Conservation (phyloP, 2,888 invertebrate species). For the Dicyrtoma fusca region DNA sequence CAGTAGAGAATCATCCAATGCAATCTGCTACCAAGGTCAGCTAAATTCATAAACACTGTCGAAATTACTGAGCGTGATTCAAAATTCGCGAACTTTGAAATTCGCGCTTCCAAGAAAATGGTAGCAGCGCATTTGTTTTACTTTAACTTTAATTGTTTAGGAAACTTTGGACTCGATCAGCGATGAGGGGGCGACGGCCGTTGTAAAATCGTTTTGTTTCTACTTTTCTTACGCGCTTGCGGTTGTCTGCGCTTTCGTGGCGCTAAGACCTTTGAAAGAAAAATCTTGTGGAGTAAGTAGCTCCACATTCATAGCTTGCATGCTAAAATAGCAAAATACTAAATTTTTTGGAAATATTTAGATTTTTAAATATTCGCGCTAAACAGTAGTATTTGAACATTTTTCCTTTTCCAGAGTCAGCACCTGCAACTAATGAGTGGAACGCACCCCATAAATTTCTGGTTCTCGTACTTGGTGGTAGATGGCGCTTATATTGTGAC, state of each 20-base stretch:
- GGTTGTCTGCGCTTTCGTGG: slow-evolving; percentile 34
- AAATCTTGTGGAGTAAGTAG: slow-evolving; percentile 33
- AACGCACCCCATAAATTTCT: slow-evolving; percentile 32
- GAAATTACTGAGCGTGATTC: too few species aligned
- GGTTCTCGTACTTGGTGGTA: slow-evolving; percentile 32
- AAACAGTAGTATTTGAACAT: too few species aligned
- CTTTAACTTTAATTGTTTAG: slow-evolving; percentile 16
- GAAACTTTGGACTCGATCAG: slow-evolving; percentile 23
- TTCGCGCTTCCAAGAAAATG: too few species aligned
- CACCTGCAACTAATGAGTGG: slow-evolving; percentile 42
- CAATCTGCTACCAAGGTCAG: slow-evolving; percentile 26
- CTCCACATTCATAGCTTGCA: too few species aligned
- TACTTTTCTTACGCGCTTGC: slow-evolving; percentile 39
- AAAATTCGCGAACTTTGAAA: too few species aligned
- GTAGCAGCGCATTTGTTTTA: too few species aligned
- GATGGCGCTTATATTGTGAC: slow-evolving; percentile 29
- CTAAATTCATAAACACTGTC: background rate
- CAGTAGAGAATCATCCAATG: slow-evolving; percentile 40
- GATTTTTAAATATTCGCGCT: too few species aligned
- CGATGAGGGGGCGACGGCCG: slow-evolving; percentile 16
- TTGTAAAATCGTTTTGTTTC: slow-evolving; percentile 37
- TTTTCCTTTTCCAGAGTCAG: slow-evolving; percentile 22
- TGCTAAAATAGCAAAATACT: too few species aligned
- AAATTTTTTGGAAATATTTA: background rate
- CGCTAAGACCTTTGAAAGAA: slow-evolving; percentile 36